Conservation (phyloP, 2,797 vertebrate genomes). For the Zonotrichia albicollis region DNA sequence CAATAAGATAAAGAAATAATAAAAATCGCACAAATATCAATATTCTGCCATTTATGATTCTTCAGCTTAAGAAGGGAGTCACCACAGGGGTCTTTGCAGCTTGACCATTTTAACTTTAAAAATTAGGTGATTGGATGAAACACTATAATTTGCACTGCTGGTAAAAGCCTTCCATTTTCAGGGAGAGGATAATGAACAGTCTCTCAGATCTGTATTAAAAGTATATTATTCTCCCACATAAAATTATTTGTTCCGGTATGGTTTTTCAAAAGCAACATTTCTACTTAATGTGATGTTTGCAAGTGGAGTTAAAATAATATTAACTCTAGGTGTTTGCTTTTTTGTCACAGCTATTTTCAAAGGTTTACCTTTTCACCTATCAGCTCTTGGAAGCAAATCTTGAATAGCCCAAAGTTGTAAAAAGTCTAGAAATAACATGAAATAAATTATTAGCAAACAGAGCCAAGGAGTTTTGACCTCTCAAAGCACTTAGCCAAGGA, state of each 20-base stretch:
- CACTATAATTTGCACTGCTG: not conserved
- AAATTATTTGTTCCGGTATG: not conserved
- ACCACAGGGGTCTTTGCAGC: not conserved
- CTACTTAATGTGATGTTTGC: not conserved
- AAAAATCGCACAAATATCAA: not conserved
- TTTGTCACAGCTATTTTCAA: not conserved
- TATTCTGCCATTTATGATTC: not conserved
- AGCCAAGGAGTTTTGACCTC: slow-evolving; percentile 10
- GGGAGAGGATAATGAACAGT: not conserved
- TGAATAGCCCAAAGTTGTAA: not conserved
- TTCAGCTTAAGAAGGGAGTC: not conserved
- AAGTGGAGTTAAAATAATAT: not conserved
- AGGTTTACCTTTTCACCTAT: not conserved
- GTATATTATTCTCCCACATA: not conserved
- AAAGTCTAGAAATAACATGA: not conserved
- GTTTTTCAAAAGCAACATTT: not conserved
- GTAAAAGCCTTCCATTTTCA: not conserved
- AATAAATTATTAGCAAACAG: slow-evolving; percentile 7
- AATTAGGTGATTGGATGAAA: not conserved
- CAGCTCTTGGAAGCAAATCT: not conserved
- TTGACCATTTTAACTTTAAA: not conserved
- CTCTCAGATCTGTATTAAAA: not conserved
- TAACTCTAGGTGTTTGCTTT: not conserved
- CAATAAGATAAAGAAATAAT: not conserved
- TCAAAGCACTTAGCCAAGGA: not conserved